Conservation (phyloP, 2,113 vertebrate species). For the human (Homo sapiens) region GRCh38 chr2:66255501-66256000, state of each 20-base stretch:
- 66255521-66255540: neutral
- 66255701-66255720: neutral
- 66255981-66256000: slow-evolving; percentile 42
- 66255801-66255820: neutral
- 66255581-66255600: neutral
- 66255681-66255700: neutral
- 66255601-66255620: neutral
- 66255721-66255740: neutral
- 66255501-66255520: neutral
- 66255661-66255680: neutral
- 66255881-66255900: slow-evolving; percentile 52
- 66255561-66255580: neutral
- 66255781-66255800: neutral
- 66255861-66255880: slow-evolving; percentile 21
- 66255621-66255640: slow-evolving; percentile 1
- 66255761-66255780: neutral
- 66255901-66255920: slow-evolving; percentile 66
- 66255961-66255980: slow-evolving; percentile 76
- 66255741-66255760: neutral
- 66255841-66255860: neutral
- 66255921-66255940: slow-evolving; percentile 58
- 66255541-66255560: neutral
- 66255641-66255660: neutral
- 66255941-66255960: slow-evolving; percentile 51
- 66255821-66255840: neutral